Conservation (phyloP, 2,888 invertebrate genomes). For the Xanthorhoe spadicearia region DNA sequence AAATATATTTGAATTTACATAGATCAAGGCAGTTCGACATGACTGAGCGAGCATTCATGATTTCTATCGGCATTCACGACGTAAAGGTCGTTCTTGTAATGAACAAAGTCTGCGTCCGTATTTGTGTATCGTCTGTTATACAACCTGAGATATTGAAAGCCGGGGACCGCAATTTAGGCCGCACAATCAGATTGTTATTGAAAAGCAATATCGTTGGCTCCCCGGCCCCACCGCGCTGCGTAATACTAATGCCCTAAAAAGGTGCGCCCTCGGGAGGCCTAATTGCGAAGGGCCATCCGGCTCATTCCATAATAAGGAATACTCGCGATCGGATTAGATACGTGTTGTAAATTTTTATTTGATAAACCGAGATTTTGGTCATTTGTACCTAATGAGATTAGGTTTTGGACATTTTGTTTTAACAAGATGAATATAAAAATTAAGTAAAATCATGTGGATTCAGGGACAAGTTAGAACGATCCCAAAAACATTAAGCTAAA, state of each 20-base stretch:
- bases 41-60: background rate
- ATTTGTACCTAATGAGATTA: too few relatives aligned
- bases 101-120: conserved; percentile 1
- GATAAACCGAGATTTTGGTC: background rate
- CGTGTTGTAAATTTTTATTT: conserved; percentile 18
- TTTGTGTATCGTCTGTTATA: conserved; percentile 14
- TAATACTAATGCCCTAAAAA: conserved; percentile 24
- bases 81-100: conserved; percentile 11
- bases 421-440: background rate
- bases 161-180: conserved; percentile 19
- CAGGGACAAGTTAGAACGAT: too few relatives aligned
- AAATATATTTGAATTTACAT: background rate
- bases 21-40: background rate
- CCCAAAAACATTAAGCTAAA: too few relatives aligned
- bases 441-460: too few relatives aligned
- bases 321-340: conserved; percentile 25
- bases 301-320: conserved; percentile 4
- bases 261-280: conserved; percentile 26
- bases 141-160: conserved; percentile 18
- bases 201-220: conserved; percentile 25
- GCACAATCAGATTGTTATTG: conserved; percentile 33
- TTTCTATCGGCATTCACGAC: background rate
- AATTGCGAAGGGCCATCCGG: conserved; percentile 30
- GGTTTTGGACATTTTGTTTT: background rate
- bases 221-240: conserved; percentile 14